These are phyloP conservation scores for Astreopora myriophthalma DNA, from an alignment of 64 coral and sea anemone genomes.

Conservation along the genomic window DNA sequence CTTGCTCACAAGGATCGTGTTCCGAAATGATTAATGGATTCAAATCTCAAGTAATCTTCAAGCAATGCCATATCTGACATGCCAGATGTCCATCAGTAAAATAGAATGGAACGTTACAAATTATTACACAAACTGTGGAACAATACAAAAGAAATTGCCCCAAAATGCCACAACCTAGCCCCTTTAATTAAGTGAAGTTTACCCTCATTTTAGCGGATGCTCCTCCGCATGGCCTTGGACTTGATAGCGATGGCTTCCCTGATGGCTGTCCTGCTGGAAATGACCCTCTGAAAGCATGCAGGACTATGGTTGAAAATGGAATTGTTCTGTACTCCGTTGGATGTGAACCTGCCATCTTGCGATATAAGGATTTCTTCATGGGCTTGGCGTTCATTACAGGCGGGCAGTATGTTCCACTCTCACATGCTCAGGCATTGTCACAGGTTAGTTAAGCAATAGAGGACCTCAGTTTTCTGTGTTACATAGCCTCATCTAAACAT, in stretches of 20 bases:
- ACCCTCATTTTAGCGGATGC: constrained; percentile 77
- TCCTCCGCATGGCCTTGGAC: constrained; percentile 87
- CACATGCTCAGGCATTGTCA: constrained; percentile 59
- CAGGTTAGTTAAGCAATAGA: too few relatives aligned
- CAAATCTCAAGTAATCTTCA: too few relatives aligned
- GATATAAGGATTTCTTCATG: constrained; percentile 83
- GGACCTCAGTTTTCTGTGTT: too few relatives aligned
- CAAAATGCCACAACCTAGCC: too few relatives aligned
- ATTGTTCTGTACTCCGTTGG: constrained; percentile 94
- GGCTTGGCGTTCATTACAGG: constrained; percentile 84
- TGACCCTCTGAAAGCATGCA: constrained; percentile 78
- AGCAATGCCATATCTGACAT: too few relatives aligned
- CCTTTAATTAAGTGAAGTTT: not conserved
- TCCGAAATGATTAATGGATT: too few relatives aligned
- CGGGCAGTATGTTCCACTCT: constrained; percentile 92
- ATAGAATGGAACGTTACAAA: too few relatives aligned
- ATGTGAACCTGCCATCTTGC: constrained; percentile 78
- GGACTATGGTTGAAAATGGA: constrained; percentile 79
- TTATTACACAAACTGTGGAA: too few relatives aligned
- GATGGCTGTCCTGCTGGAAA: constrained; percentile 76
- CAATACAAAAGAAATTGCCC: too few relatives aligned
- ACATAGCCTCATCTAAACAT: too few relatives aligned
- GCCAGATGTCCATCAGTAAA: too few relatives aligned
- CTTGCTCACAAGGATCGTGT: too few relatives aligned
- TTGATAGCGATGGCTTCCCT: constrained; percentile 76